Evolutionary conservation across 1,140 invertebrate species (phyloP), one percentile per base, ranked within the genome.

Genomic region (Whitmania pigra): DNA sequence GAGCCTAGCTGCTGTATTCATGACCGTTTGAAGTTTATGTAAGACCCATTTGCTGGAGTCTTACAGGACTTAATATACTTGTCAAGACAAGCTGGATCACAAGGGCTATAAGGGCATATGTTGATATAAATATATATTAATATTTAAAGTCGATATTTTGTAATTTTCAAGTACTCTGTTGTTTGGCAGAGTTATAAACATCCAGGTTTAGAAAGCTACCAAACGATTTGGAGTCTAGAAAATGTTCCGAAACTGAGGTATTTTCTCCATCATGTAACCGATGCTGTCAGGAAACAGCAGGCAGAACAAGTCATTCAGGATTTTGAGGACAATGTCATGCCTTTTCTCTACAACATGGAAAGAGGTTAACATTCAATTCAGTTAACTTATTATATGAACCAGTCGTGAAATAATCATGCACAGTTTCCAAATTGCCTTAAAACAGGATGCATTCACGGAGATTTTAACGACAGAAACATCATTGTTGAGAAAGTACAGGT

Each of bases 401-500:
- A 57, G 20, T n/a, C 9, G 25, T 25, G 54, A 20, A 57, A n/a
- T n/a, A n/a, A n/a, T n/a, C n/a, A n/a, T n/a, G n/a, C n/a, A n/a
- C n/a, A 20, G 54, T 9, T n/a, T 9, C 2, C 9, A 57, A 20
- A 57, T 40, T 49, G 18, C 69, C n/a, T 40, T 9, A 68, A n/a
- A 71, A 67, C 83, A 80, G 89, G 90, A 57, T 84, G 91, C 18
- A 88, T 95, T 72, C 92, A 94, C 77, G 93, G 92, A 5, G 92
- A 94, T 79, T 84, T 91, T 49, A 94, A 94, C 78, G 91, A 94
- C 77, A 89, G 91, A 77, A 95, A 95, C 81, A 86, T 94, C 20
- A 78, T 94, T 0, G 87, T 92, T 0, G 43, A 49, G 15, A 49
- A 49, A 49, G 0, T 49, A 11, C 3, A 49, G 9, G 43, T 49